phyloP scores from a whole-genome alignment of 1,140 invertebrate genomes.

The Hylyphantes graminicola region DNA sequence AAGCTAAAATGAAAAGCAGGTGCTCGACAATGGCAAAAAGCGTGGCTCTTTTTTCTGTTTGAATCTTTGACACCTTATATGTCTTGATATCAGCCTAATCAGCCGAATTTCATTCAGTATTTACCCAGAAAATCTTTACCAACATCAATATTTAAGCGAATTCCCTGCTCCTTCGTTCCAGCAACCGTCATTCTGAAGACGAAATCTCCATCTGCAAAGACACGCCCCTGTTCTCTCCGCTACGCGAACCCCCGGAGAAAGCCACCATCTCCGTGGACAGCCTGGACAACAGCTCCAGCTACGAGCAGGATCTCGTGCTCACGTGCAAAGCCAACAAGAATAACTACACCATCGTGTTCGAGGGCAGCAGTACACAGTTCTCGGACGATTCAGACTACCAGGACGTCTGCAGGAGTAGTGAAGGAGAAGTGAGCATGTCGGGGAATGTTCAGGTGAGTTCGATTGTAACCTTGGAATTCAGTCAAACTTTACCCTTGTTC shows the following conservation, averaged over 20 bases:
- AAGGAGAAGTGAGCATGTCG: conserved; percentile 64
- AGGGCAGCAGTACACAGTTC: conserved; percentile 81
- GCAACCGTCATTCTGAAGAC: conserved; percentile 78
- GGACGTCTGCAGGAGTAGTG: conserved; percentile 71
- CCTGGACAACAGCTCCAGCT: conserved; percentile 82
- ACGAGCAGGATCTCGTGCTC: conserved; percentile 83
- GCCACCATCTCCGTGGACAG: conserved; percentile 82
- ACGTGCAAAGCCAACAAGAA: conserved; percentile 87
- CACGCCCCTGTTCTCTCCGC: conserved; percentile 88
- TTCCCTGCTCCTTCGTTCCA: conserved; percentile 11
- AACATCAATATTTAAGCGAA: neutral
- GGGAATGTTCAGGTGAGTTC: conserved; percentile 47
- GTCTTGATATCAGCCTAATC: no score
- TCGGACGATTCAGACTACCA: conserved; percentile 85
- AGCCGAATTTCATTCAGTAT: no score
- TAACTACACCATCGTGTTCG: conserved; percentile 94
- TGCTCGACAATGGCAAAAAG: no score
- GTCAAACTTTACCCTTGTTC: no score
- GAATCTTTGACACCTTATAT: no score
- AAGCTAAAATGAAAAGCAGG: no score
- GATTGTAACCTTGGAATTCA: neutral
- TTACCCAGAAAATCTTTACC: no score
- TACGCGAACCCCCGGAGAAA: conserved; percentile 76
- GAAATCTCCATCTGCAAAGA: conserved; percentile 89
- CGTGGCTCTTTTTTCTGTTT: no score